Base-by-base conservation (phyloP, 1,140 invertebrate species). In the Vanessa atalanta region DNA sequence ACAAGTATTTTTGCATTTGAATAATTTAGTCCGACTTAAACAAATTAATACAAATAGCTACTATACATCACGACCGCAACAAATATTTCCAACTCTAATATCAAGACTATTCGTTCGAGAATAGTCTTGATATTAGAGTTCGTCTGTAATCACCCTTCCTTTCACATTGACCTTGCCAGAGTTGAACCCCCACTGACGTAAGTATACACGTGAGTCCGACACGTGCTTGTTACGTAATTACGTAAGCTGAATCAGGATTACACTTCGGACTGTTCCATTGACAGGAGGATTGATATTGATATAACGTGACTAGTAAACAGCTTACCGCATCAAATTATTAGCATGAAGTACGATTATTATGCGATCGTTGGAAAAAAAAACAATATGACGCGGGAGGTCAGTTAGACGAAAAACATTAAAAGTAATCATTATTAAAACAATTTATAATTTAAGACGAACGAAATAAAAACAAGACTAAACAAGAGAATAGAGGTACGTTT, bases 151-250 rank as follows among this genome's bases (percentile, higher is more conserved):
- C 11, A 57, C 53, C 53, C 53, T 57, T 53, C 2, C 14, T 57
- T 20, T 57, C 8, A 20, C 8, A 20, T 31, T 47, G 47, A 78
- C 73, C 77, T 78, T 70, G 77, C 64, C 43, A 60, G 66, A 73
- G 47, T 60, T 57, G 53, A 53, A 63, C 67, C 72, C 73, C 71
- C 57, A 47, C 65, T 76, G 73, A 73, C 73, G 77, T 76, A 75
- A 78, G 60, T 47, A 7, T 23, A 53, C 73, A 78, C 77, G 77
- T 78, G 77, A 78, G 37, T 7, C 14, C 57, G 65, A 66, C 70
- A 66, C 73, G 70, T 75, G 77, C 64, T 31, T n/a, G 57, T 61
- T 66, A 50, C 64, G n/a, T 72, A 61, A 61, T 61, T 66, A 72
- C 71, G 51, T 72, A 72, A 70, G 57, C 57, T 37, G 31, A 15